phyloP scores from a whole-genome alignment of 2,113 vertebrate genomes.

The Boulengeromyrus knoepffleri region DNA sequence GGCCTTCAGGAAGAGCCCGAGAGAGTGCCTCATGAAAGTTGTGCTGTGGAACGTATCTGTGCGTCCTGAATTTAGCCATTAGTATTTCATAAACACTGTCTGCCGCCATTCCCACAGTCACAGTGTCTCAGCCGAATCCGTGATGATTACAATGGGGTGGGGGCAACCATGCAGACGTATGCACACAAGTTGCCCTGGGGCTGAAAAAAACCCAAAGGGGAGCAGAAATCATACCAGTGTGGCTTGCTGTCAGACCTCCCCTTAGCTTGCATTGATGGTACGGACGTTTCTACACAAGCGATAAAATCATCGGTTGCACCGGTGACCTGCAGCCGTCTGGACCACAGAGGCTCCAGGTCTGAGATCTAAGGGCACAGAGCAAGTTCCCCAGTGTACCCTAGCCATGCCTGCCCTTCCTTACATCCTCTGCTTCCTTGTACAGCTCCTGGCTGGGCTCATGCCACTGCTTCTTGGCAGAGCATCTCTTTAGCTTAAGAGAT shows the following conservation, averaged over 20 bases:
- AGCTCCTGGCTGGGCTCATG: neutral
- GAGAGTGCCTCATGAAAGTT: neutral
- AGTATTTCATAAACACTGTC: neutral
- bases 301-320: neutral
- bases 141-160: neutral
- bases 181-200: neutral
- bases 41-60: neutral
- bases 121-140: neutral
- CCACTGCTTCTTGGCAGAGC: neutral
- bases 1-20: neutral
- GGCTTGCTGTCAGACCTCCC: neutral
- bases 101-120: neutral
- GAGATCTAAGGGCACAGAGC: neutral
- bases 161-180: neutral
- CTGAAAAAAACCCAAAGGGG: neutral
- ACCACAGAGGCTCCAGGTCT: neutral
- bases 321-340: neutral
- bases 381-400: neutral
- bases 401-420: neutral
- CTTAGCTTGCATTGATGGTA: neutral
- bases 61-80: neutral
- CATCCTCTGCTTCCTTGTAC: neutral
- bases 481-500: neutral
- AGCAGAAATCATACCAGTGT: neutral
- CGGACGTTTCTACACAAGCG: neutral